phyloP scores from a whole-genome alignment of 1,140 invertebrate species.

The Muscidifurax raptorellus region DNA sequence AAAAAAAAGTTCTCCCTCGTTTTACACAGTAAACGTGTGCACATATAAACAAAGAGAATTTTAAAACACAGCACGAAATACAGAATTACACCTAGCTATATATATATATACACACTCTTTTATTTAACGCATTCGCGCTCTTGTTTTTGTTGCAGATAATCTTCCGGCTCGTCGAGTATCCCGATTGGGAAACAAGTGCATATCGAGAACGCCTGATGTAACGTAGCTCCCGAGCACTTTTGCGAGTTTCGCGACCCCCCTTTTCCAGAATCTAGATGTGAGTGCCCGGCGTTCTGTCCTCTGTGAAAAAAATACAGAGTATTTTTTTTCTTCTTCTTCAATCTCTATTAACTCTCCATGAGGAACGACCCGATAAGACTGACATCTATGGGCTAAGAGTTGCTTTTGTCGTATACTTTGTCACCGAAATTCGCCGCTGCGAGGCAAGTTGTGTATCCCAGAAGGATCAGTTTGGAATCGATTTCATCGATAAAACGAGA shows the following conservation, averaged over 20 bases:
- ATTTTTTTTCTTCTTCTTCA: slow-evolving; percentile 66
- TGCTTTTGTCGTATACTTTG: slow-evolving; percentile 59
- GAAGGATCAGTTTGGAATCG: no score
- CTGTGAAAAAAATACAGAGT: slow-evolving; percentile 71
- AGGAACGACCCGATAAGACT: slow-evolving; percentile 71
- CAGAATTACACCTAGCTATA: no score
- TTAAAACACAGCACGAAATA: no score
- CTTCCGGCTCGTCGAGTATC: slow-evolving; percentile 69
- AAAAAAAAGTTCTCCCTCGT: no score
- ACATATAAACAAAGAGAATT: no score
- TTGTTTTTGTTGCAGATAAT: slow-evolving; percentile 65
- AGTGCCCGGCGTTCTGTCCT: slow-evolving; percentile 72
- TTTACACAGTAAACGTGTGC: no score
- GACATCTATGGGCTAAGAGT: slow-evolving; percentile 71
- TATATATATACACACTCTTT: no score
- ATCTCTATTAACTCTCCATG: slow-evolving; percentile 57
- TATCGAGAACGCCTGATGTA: slow-evolving; percentile 73
- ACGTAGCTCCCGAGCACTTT: slow-evolving; percentile 66
- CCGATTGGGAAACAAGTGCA: slow-evolving; percentile 67
- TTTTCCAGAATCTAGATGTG: slow-evolving; percentile 67
- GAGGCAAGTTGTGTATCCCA: no score
- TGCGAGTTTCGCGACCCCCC: slow-evolving; percentile 63
- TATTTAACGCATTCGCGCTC: no score
- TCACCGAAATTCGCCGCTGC: no score
- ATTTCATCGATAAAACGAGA: no score